phyloP scores from a whole-genome alignment of 2,113 vertebrate genomes.

The Scytalopus superciliaris region DNA sequence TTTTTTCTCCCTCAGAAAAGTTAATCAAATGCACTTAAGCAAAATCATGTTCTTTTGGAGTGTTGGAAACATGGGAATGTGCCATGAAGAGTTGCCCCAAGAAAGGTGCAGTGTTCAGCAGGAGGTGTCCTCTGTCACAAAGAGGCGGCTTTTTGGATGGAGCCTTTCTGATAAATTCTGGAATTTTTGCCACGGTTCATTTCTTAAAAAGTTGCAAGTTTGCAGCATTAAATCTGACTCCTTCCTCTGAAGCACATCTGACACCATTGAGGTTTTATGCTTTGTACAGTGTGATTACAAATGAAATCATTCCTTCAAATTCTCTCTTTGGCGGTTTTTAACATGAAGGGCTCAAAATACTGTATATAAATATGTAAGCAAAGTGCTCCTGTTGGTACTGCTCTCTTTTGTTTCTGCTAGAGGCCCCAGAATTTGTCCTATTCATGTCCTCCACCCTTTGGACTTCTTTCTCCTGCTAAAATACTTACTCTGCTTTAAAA shows the following conservation, averaged over 20 bases:
- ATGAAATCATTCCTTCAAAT: not conserved
- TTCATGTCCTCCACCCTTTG: not conserved
- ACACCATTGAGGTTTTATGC: not conserved
- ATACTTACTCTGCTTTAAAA: not conserved
- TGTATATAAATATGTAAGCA: not conserved
- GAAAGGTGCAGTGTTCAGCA: not conserved
- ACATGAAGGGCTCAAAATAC: not conserved
- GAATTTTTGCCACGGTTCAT: not conserved
- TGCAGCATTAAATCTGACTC: not conserved
- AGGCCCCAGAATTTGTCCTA: not conserved
- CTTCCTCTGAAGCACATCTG: not conserved
- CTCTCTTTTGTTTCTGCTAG: not conserved
- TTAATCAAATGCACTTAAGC: not conserved
- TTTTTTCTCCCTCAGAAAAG: rapidly evolving
- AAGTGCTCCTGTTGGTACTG: not conserved
- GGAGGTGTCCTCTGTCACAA: not conserved
- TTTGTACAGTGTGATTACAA: not conserved
- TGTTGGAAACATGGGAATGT: not conserved
- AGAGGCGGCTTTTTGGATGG: not conserved
- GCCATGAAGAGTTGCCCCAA: not conserved
- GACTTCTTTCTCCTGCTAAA: not conserved
- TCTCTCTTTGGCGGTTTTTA: not conserved
- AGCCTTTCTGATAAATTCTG: not conserved
- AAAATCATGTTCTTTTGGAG: not conserved
- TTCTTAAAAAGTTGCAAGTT: not conserved